Base-by-base conservation (phyloP, 2,888 invertebrate species). In the Tachystola acroxantha region DNA sequence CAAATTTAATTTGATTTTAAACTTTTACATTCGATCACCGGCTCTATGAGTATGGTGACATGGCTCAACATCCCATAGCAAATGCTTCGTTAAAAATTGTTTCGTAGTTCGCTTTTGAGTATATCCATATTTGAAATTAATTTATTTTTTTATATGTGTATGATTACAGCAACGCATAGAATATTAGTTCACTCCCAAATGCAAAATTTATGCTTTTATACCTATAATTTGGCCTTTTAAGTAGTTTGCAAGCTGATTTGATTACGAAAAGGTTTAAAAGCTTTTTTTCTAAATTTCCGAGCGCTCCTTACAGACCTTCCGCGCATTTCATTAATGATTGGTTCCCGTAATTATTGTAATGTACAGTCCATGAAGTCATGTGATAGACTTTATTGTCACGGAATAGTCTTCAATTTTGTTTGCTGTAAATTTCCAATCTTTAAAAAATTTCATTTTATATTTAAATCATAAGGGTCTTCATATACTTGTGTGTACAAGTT, bases 111-210 rank as follows among this genome's bases (percentile, higher is more conserved):
- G 81, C 81, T 82, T 16, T 82, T 54, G 58, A 65, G 53, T 59
- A 58, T 71, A 64, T 76, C 67, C 75, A 64, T 72, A 64, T 62
- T 57, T 48, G 51, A 63, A 61, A 56, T 64, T 57, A 53, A 58
- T 64, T 66, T 24, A 57, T 57, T 57, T 57, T 66, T 57, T 56
- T 71, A 73, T 79, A 76, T 80, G 75, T 80, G 70, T 81, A 79
- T 66, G 59, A 71, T 78, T 77, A 60, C 69, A 73, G 76, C 77
- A 74, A 61, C 52, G 71, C 75, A 77, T 81, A 76, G 74, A 64
- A 28, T 28, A 12, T n/a, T 48, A 64, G 9, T 58, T 68, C 74
- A 76, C 68, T 63, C 58, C 57, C 55, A 61, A 53, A 54, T 63
- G 69, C 70, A 71, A 72, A 72, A 68, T 65, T 54, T 70, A 71